These are phyloP conservation scores for Fistularia tabacaria DNA, from an alignment of 2,797 vertebrate genomes.

Conservation along the genomic window DNA sequence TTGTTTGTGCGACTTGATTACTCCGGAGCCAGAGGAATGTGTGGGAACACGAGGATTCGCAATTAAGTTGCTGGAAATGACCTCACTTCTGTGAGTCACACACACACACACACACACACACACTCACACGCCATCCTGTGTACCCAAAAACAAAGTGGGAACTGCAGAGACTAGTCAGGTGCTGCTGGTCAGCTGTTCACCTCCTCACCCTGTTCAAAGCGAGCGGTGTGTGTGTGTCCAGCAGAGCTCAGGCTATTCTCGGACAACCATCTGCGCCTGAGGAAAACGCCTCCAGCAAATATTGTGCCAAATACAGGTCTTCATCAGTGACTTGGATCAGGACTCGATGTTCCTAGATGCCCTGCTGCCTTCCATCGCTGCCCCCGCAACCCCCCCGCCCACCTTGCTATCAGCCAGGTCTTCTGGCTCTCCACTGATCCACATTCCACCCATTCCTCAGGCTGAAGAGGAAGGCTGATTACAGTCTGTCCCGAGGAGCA, in stretches of 20 bases:
- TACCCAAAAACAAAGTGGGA: conserved; percentile 48
- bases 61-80: not conserved
- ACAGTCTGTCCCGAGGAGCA: not conserved
- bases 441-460: conserved; percentile 42
- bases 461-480: not conserved
- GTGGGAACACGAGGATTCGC: conserved; percentile 35
- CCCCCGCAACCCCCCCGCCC: not conserved
- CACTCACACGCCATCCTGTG: conserved; percentile 12
- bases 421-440: not conserved
- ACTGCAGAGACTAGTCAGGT: conserved; percentile 42
- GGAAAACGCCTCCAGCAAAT: conserved; percentile 22
- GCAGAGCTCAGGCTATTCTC: conserved; percentile 19
- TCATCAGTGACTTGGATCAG: not conserved
- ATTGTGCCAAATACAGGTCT: not conserved
- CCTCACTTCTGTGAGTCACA: conserved; percentile 5
- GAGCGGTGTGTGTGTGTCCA: not conserved
- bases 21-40: conserved; percentile 16
- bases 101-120: conserved; percentile 11
- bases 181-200: no score
- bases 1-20: conserved; percentile 12
- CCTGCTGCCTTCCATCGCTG: not conserved
- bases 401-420: not conserved
- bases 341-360: conserved; percentile 11
- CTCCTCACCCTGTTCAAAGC: no score
- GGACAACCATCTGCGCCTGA: conserved; percentile 18